Base-by-base conservation (phyloP, 2,797 vertebrate species). In the Hybognathus amarus region DNA sequence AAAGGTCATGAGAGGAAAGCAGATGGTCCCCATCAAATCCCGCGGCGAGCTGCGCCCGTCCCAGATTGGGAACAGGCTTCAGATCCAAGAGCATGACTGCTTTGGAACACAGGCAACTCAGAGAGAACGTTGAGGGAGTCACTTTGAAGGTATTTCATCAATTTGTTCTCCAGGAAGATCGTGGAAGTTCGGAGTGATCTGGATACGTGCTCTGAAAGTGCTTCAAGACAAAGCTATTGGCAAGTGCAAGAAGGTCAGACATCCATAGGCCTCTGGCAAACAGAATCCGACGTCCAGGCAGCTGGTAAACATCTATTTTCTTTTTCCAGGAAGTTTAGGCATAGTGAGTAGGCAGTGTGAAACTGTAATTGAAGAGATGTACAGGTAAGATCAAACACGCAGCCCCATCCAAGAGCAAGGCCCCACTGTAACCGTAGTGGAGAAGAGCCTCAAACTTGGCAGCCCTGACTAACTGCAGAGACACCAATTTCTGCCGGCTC, bases 1-100 rank as follows among this genome's bases (percentile, higher is more conserved):
- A 83, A 95, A 96, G 0, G 96, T 97, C 97, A 98, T 97, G 30
- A 97, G 95, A 7, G 95, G 92, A 77, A 98, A 98, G 20, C 96
- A 94, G 54, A 98, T 92, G 3, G 92, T 94, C 0, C 83, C 91
- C 92, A 97, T 92, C 10, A 98, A 85, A 30, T 91, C 85, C 85
- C 36, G 89, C 91, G 24, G 95, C 95, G 2, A 93, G 86, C 3
- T 89, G 76, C 66, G 95, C 74, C 40, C 95, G 92, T 33, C 88
- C n/a, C n/a, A n/a, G 92, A 5, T 87, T 85, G 0, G 93, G 93
- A n/a, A 76, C 96, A 92, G 30, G 92, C 95, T 61, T 88, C 85
- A n/a, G 6, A 98, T 88, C 97, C 97, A 98, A 12, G 90, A 91
- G n/a, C n/a, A 94, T 89, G 0, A 95, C 95, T 2, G 96, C 96